Base-by-base conservation (phyloP, 2,888 invertebrate species). In the Trissolcus japonicus region DNA sequence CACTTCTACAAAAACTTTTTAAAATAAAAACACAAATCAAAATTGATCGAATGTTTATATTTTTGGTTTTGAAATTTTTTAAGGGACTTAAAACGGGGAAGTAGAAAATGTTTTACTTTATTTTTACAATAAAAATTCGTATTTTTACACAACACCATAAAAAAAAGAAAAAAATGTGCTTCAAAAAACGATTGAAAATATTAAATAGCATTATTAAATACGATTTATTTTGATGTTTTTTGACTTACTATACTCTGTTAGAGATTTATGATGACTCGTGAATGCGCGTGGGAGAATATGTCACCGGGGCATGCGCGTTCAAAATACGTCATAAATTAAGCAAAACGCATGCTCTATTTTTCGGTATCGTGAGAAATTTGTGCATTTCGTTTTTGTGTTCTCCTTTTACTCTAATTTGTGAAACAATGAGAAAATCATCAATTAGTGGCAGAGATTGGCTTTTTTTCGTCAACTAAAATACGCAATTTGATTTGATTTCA, bases 201-300 rank as follows among this genome's bases (percentile, higher is more conserved):
- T 46, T 2, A 46, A 60, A 50, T 35, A 60, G 25, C 50, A 50
- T 60, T 16, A 50, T 43, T 14, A 19, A 17, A 6, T 16, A 19
- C 55, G 17, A 65, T 54, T 54, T 68, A 35, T 53, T 43, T 68
- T 54, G 14, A 14, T 2, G 50, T 57, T 41, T 25, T n/a, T 57
- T 41, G 48, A 50, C 17, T 56, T 17, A 21, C 16, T 6, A 21
- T 48, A 48, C 51, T 25, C 50, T 13, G 35, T 35, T 59, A 43
- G 17, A 40, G 53, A 73, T 73, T 73, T 54, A 73, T 54, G 65
- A 66, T 50, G 41, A 25, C 17, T 19, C 40, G 16, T 14, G 21
- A 56, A 16, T 48, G 29, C 68, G 66, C 74, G 73, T 78, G 80
- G 71, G 78, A 77, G 76, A 76, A 63, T 74, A 46, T 66, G 69